Base-by-base conservation (phyloP, 2,888 invertebrate species). In the Acrocera orbiculus region DNA sequence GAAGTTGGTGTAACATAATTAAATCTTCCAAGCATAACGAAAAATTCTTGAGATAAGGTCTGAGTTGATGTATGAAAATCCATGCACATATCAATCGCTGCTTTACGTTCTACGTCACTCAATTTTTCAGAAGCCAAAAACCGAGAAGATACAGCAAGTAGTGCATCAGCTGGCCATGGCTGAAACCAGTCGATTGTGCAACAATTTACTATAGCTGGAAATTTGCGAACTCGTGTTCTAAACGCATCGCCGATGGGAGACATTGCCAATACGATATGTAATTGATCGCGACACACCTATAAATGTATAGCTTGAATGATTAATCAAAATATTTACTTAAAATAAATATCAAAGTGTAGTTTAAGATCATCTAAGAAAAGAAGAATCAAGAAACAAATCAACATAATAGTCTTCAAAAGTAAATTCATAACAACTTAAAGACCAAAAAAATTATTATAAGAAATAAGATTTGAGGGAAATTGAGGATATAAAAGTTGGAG, bases 111-210 rank as follows among this genome's bases (percentile, higher is more conserved):
- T 23, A 73, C 58, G 0, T 73, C 70, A 0, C 76, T 72, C 26
- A 93, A 63, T 44, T 89, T 78, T 24, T 89, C 73, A 42, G 79
- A 76, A 34, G 71, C 74, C 16, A 92, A 62, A 56, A 89, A 89
- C 41, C 78, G 62, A 2, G 75, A 78, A 0, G 92, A 85, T 1
- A 92, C 90, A 1, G 90, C 90, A 27, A 85, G 58, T 19, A 93
- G 56, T 2, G 92, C 92, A 58, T 93, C 92, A 48, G 82, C 73
- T 1, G 95, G 93, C 95, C 95, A 93, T 31, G 82, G 70, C 74
- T 86, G 87, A 57, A 92, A 86, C 92, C 92, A 92, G 56, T 92
- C 89, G 41, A 92, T 90, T 2, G 90, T 92, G 52, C 92, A 92
- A 54, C 90, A 92, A 54, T 90, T 93, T 38, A 92, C 85, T 15